Evolutionary conservation across 2,113 vertebrate genomes (phyloP).

Genomic region (Cyprinodon brontotheroides): DNA sequence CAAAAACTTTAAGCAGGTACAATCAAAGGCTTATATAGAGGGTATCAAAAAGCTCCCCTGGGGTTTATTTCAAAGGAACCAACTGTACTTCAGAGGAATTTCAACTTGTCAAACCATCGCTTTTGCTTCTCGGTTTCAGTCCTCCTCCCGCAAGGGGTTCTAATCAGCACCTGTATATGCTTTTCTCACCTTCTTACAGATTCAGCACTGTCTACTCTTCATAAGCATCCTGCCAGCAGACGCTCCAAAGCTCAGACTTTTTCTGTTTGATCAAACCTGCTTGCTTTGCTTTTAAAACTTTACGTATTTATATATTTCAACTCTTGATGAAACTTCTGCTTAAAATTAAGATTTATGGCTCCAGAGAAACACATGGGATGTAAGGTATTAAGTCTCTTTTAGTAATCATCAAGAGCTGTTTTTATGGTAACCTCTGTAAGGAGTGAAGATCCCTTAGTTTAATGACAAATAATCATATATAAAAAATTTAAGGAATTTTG

Average conservation of each 20-base stretch:
- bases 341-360: no score
- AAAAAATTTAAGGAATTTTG: neutral
- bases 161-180: conserved; percentile 54
- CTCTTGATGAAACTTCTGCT: neutral
- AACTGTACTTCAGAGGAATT: conserved; percentile 30
- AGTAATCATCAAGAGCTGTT: no score
- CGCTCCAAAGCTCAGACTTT: conserved; percentile 24
- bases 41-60: conserved; percentile 52
- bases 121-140: conserved; percentile 41
- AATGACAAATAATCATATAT: neutral
- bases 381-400: neutral
- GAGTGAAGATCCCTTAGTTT: neutral
- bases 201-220: conserved; percentile 47
- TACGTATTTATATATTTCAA: neutral
- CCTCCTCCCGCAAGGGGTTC: conserved; percentile 25
- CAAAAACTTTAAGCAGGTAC: conserved; percentile 29
- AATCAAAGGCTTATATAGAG: conserved; percentile 47
- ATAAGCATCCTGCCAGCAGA: conserved; percentile 45
- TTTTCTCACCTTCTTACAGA: conserved; percentile 47
- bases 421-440: no score
- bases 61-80: conserved; percentile 40
- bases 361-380: neutral
- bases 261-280: conserved; percentile 36
- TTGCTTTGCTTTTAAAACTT: neutral
- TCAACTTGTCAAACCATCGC: conserved; percentile 35